Conservation (phyloP, 2,888 invertebrate genomes). For the Dryococelus australis region DNA sequence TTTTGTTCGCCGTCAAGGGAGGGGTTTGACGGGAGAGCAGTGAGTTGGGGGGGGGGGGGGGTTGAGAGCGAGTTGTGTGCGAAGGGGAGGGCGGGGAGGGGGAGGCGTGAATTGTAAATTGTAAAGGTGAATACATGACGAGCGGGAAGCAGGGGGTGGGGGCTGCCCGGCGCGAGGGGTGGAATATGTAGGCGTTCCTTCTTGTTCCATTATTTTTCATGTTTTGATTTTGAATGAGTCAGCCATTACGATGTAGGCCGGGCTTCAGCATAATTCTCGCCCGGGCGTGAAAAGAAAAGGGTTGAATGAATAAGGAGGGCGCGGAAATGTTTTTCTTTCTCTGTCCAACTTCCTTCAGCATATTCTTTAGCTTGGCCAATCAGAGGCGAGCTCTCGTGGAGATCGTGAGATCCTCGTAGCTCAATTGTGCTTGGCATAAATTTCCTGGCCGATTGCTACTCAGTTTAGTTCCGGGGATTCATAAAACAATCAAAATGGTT, state of each 20-base stretch:
- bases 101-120: conserved; percentile 30
- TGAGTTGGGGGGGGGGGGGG: not conserved
- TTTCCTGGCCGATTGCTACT: not conserved
- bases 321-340: not conserved
- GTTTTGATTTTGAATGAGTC: conserved; percentile 36
- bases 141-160: not conserved
- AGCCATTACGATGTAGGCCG: conserved; percentile 43
- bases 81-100: conserved; percentile 16
- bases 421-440: not conserved
- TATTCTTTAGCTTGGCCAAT: conserved; percentile 34
- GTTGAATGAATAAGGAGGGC: not conserved
- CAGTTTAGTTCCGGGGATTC: not conserved
- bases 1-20: not conserved
- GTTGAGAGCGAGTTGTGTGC: not conserved
- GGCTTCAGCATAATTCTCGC: conserved; percentile 35
- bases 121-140: conserved; percentile 27
- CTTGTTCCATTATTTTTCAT: conserved; percentile 24
- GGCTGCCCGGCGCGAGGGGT: not conserved
- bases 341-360: not conserved
- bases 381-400: conserved; percentile 32
- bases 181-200: conserved; percentile 24
- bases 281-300: not conserved
- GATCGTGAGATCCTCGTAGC: not conserved
- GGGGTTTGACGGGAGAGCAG: not conserved
- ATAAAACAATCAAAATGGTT: not conserved